Percentiles rank a stretch among this genome's conserved stretches.
Conservation (phyloP, 2,888 invertebrate species). For the Drosophila antonietae region DNA sequence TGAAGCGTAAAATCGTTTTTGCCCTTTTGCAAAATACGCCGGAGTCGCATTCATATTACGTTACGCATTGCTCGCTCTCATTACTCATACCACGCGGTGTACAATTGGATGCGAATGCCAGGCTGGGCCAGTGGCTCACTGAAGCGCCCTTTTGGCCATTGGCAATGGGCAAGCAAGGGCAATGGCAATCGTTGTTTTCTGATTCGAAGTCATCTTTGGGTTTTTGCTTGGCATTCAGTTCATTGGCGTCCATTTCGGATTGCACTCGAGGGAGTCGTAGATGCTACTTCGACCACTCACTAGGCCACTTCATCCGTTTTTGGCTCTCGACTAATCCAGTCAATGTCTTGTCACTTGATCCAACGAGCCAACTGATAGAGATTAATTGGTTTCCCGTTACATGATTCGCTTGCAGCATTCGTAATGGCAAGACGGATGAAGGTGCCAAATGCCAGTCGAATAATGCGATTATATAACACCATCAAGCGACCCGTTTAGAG, state of each 20-base stretch:
- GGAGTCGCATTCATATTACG: slow-evolving; percentile 25
- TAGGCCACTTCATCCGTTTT: slow-evolving; percentile 22
- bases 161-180: slow-evolving; percentile 3
- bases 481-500: slow-evolving; percentile 6
- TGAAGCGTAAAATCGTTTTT: slow-evolving; percentile 78
- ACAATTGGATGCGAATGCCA: slow-evolving; percentile 47
- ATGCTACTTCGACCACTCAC: slow-evolving; percentile 43
- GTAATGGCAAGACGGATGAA: slow-evolving; percentile 39
- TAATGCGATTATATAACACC: slow-evolving; percentile 65
- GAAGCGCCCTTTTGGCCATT: slow-evolving; percentile 28
- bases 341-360: slow-evolving; percentile 78
- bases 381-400: slow-evolving; percentile 76
- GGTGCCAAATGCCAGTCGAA: slow-evolving; percentile 34
- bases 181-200: slow-evolving; percentile 28
- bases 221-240: slow-evolving; percentile 70
- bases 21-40: slow-evolving; percentile 25
- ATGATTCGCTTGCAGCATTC: slow-evolving; percentile 40
- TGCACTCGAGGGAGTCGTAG: slow-evolving; percentile 81
- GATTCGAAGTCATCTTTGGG: slow-evolving; percentile 53
- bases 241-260: slow-evolving; percentile 81
- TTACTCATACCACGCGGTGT: slow-evolving; percentile 72
- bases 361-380: slow-evolving; percentile 67
- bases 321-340: slow-evolving; percentile 68
- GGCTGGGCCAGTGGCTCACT: slow-evolving; percentile 3
- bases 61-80: slow-evolving; percentile 53